Percentiles rank a stretch among this genome's conserved stretches.
phyloP scores from a whole-genome alignment of 2,888 invertebrate species.

The Synergus japonicus region DNA sequence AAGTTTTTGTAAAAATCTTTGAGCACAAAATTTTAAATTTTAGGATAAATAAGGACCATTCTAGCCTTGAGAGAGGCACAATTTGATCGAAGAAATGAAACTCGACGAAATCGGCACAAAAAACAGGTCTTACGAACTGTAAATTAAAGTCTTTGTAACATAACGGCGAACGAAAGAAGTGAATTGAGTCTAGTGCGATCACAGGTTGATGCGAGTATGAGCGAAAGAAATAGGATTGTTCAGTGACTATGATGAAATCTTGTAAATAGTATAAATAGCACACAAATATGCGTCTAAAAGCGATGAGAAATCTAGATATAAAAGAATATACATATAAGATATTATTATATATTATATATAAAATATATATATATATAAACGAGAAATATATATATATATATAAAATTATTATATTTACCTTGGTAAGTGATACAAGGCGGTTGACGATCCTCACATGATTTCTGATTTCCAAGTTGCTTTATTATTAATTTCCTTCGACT shows the following conservation, averaged over 20 bases:
- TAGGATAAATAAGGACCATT: too few species aligned
- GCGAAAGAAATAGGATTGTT: slow-evolving; percentile 48
- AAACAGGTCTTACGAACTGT: slow-evolving; percentile 58
- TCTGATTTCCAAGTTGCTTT: slow-evolving; percentile 42
- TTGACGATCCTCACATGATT: slow-evolving; percentile 70
- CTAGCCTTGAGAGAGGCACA: slow-evolving; percentile 30
- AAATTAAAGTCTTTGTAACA: slow-evolving; percentile 61
- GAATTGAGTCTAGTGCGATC: slow-evolving; percentile 50
- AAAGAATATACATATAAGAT: slow-evolving; percentile 76
- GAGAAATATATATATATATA: slow-evolving; percentile 63
- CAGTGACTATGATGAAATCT: slow-evolving; percentile 66
- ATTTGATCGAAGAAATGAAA: slow-evolving; percentile 45
- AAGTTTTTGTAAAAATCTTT: too few species aligned
- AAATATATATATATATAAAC: slow-evolving; percentile 62
- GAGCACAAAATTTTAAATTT: too few species aligned
- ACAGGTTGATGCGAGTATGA: slow-evolving; percentile 48
- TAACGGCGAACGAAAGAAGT: slow-evolving; percentile 54
- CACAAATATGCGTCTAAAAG: slow-evolving; percentile 66
- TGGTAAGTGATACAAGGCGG: slow-evolving; percentile 74
- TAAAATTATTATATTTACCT: slow-evolving; percentile 72
- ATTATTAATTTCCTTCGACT: not conserved
- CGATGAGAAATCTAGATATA: slow-evolving; percentile 74
- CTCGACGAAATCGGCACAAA: slow-evolving; percentile 64
- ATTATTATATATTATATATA: slow-evolving; percentile 73
- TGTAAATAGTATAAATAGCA: slow-evolving; percentile 76